Evolutionary conservation across 2,797 vertebrate species (phyloP).

Genomic region (Gadopsis marmoratus): DNA sequence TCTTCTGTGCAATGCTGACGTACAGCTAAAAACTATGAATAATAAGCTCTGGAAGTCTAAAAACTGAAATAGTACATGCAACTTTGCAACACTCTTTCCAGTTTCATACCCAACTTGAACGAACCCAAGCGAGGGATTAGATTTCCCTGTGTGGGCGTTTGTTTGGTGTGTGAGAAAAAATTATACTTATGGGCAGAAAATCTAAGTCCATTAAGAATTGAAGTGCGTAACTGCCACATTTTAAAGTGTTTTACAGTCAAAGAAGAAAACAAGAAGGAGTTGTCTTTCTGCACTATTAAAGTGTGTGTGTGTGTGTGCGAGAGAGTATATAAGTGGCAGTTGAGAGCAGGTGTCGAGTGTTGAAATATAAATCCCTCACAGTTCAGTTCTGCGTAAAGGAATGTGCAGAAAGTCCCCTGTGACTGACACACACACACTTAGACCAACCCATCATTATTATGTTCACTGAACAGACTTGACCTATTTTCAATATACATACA

Average conservation of each 20-base stretch:
- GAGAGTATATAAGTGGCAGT: slow-evolving; percentile 61
- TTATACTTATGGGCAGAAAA: no score
- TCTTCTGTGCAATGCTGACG: background rate
- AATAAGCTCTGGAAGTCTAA: background rate
- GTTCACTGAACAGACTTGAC: slow-evolving; percentile 13
- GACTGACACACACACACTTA: background rate
- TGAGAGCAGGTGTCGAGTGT: slow-evolving; percentile 76
- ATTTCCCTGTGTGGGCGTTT: background rate
- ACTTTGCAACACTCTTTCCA: background rate
- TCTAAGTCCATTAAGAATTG: background rate
- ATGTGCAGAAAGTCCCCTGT: slow-evolving; percentile 64
- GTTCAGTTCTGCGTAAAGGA: slow-evolving; percentile 68
- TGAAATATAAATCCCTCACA: slow-evolving; percentile 75
- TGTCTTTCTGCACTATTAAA: slow-evolving; percentile 33
- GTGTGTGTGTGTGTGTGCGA: slow-evolving; percentile 12
- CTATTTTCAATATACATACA: slow-evolving; percentile 12
- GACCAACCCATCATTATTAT: slow-evolving; percentile 30
- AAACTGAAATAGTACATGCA: slow-evolving; percentile 8
- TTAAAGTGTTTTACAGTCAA: slow-evolving; percentile 10
- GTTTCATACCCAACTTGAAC: background rate
- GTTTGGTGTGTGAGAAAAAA: background rate
- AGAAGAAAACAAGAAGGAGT: slow-evolving; percentile 28
- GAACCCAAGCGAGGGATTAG: background rate
- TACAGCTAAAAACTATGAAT: background rate
- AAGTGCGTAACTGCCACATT: background rate